These are phyloP conservation scores for Indicator indicator DNA, from an alignment of 2,113 vertebrate genomes.

Conservation along the genomic window DNA sequence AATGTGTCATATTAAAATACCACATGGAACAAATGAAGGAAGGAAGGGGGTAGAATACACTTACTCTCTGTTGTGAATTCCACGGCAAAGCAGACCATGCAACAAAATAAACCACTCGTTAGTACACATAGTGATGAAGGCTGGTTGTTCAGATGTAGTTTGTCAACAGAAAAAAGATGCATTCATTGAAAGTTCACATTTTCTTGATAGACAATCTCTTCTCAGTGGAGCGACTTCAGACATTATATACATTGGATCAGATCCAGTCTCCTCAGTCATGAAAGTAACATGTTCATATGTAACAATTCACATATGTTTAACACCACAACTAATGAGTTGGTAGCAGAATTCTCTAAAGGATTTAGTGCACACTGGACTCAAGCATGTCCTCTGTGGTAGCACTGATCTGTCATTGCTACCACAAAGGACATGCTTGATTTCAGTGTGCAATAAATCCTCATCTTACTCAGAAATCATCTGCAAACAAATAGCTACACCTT, in stretches of 20 bases:
- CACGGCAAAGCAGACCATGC: constrained; percentile 95
- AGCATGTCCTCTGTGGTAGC: neutral
- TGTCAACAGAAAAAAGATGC: constrained; percentile 47
- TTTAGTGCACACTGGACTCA: no score
- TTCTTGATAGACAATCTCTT: neutral
- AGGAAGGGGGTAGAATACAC: constrained; percentile 76
- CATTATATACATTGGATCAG: neutral
- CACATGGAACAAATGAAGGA: constrained; percentile 39
- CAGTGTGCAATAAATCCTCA: neutral
- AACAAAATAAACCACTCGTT: constrained; percentile 85
- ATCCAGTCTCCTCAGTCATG: neutral
- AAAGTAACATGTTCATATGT: neutral
- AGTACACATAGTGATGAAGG: constrained; percentile 73
- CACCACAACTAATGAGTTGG: neutral
- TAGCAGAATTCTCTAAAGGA: neutral
- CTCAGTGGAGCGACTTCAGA: neutral
- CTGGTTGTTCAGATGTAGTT: constrained; percentile 64
- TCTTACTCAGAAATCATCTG: neutral
- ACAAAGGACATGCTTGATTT: neutral
- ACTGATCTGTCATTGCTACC: neutral
- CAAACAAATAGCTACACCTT: neutral
- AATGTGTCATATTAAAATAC: constrained; percentile 35
- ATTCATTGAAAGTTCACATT: constrained; percentile 7
- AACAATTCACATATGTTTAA: neutral
- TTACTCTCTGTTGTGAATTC: constrained; percentile 99